Evolutionary conservation across 1,140 invertebrate species (phyloP).

Genomic region (Triops cancriformis): DNA sequence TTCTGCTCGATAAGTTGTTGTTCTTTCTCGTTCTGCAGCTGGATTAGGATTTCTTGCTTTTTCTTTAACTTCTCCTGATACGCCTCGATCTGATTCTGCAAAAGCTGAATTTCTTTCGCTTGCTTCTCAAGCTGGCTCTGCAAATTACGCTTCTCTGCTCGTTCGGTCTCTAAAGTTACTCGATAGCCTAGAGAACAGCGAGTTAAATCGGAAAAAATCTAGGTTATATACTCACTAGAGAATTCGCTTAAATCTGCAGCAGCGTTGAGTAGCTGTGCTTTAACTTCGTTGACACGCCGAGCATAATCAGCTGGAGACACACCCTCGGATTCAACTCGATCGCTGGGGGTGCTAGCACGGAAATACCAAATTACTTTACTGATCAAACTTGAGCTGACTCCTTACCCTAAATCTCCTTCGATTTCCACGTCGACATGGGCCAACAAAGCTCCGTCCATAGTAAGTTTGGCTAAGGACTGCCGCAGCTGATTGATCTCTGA

Average conservation of each 20-base stretch:
- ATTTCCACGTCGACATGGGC: constrained; percentile 7
- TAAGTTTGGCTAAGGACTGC: not conserved
- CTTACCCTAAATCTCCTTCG: constrained; percentile 12
- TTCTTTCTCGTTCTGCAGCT: constrained; percentile 42
- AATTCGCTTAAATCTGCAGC: constrained; percentile 7
- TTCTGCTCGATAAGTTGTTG: constrained; percentile 36
- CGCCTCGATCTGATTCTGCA: constrained; percentile 37
- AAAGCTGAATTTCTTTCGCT: not conserved
- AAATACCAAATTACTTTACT: constrained; percentile 12
- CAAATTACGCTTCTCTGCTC: not conserved
- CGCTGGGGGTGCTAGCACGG: not conserved
- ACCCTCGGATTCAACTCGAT: not conserved
- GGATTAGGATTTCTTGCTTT: constrained; percentile 42
- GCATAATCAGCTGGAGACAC: constrained; percentile 21
- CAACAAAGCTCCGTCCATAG: not conserved
- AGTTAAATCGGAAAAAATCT: not conserved
- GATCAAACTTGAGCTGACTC: not conserved
- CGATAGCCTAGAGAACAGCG: constrained; percentile 1
- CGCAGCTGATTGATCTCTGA: not conserved
- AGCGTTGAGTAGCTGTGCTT: constrained; percentile 21
- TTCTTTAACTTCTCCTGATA: constrained; percentile 40
- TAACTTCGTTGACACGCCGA: constrained; percentile 26
- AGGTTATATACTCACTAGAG: not conserved
- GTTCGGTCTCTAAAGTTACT: constrained; percentile 26
- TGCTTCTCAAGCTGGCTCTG: not conserved